Conservation (phyloP, 1,140 invertebrate genomes). For the Whitmania pigra region DNA sequence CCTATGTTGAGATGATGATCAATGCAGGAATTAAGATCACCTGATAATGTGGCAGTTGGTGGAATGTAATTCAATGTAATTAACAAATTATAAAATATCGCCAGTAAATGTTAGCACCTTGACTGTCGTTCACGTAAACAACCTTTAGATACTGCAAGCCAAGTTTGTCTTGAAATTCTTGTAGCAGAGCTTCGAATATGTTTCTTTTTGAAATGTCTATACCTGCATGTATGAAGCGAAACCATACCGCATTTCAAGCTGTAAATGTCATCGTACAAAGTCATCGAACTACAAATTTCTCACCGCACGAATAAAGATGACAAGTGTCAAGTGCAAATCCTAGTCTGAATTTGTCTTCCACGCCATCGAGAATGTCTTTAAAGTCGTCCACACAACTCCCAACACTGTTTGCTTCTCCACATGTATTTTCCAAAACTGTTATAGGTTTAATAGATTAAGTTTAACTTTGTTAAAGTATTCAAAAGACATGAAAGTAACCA, state of each 20-base stretch:
- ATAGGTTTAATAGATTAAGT: neutral
- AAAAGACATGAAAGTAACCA: neutral
- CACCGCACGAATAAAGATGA: neutral
- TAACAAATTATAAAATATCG: too few species aligned
- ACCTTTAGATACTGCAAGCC: neutral
- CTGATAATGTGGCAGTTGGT: neutral
- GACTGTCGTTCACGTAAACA: neutral
- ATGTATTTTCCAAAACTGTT: neutral
- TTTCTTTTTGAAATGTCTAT: neutral
- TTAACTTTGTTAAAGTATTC: neutral
- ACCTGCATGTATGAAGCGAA: too few species aligned
- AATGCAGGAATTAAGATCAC: neutral
- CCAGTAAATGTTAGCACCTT: neutral
- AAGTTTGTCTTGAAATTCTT: neutral
- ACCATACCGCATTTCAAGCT: too few species aligned
- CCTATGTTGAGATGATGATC: neutral
- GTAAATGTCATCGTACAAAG: neutral
- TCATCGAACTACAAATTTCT: neutral
- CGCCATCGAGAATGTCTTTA: neutral
- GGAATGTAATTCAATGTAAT: too few species aligned
- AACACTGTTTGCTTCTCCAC: neutral
- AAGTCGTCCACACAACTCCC: neutral
- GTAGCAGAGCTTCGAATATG: neutral
- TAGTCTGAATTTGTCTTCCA: slow-evolving; percentile 2
- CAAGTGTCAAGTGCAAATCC: slow-evolving; percentile 9